Conservation (phyloP, 2,113 vertebrate genomes). For the Synodontis membranacea region DNA sequence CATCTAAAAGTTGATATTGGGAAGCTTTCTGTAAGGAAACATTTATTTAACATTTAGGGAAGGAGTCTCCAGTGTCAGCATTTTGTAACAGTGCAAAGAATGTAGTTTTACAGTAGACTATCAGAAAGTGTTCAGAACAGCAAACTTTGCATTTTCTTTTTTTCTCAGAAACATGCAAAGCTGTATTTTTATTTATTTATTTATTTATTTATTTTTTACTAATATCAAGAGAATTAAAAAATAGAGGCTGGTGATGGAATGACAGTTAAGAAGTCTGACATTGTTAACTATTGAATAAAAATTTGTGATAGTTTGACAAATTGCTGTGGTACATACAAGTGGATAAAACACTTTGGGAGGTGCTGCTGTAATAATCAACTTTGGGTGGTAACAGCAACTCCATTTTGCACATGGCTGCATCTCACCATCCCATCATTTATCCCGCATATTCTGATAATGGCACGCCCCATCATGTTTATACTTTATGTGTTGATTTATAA, state of each 20-base stretch:
- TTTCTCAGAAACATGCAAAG: not conserved
- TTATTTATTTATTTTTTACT: too few species aligned
- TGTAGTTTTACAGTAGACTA: not conserved
- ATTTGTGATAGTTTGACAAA: not conserved
- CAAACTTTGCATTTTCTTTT: not conserved
- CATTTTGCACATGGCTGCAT: not conserved
- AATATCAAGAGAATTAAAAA: not conserved
- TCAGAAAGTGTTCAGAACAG: not conserved
- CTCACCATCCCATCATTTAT: not conserved
- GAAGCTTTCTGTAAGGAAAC: not conserved
- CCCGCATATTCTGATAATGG: not conserved
- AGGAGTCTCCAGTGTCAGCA: too few species aligned
- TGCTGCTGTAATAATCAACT: not conserved
- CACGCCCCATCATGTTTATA: too few species aligned
- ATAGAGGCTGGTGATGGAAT: not conserved
- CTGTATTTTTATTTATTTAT: not conserved
- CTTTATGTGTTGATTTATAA: not conserved
- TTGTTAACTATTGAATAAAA: not conserved
- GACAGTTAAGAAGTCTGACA: not conserved
- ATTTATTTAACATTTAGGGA: not conserved
- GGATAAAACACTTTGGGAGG: not conserved
- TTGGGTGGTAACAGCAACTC: not conserved
- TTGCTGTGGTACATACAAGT: not conserved
- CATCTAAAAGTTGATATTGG: not conserved
- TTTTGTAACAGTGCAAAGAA: not conserved